Percentiles rank a stretch among this genome's conserved stretches.
Evolutionary conservation across 23 tunicate species (phyloP).

Genomic region (Corella eumyota): DNA sequence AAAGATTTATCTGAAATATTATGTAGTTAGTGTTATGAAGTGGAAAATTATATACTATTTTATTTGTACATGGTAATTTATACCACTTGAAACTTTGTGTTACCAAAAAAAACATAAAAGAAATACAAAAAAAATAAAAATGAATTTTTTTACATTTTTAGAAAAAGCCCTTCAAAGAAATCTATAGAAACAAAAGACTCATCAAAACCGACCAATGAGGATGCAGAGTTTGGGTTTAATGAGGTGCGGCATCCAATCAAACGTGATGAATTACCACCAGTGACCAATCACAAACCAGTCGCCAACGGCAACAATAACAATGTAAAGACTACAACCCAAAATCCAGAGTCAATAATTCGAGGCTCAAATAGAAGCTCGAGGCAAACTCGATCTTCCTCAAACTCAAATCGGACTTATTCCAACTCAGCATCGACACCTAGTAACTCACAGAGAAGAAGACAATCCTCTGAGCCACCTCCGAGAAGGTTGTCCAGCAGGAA

Average conservation of each 20-base stretch:
- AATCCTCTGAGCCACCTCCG: constrained; percentile 8
- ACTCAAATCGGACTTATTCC: constrained; percentile 12
- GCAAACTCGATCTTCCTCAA: constrained; percentile 17
- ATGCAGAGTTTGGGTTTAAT: constrained; percentile 16
- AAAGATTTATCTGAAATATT: too few species aligned
- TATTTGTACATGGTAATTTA: too few species aligned
- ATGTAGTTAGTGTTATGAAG: too few species aligned
- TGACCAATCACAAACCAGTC: neutral
- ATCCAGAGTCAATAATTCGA: constrained; percentile 1
- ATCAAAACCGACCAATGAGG: constrained; percentile 7
- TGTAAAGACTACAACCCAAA: constrained; percentile 13
- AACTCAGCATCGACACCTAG: constrained; percentile 4
- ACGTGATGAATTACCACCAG: neutral
- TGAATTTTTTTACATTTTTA: neutral
- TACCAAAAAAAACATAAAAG: too few species aligned
- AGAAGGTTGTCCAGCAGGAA: too few species aligned
- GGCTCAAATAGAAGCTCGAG: neutral
- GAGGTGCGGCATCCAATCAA: constrained; percentile 6
- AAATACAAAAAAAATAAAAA: neutral
- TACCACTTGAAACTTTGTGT: too few species aligned
- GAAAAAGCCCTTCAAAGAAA: constrained; percentile 25
- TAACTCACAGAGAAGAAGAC: constrained; percentile 3
- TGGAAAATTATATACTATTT: too few species aligned
- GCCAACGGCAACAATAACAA: constrained; percentile 36
- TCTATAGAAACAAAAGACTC: constrained; percentile 14